Base-by-base conservation (phyloP, 1,140 invertebrate genomes). In the Dermatophagoides farinae region DNA sequence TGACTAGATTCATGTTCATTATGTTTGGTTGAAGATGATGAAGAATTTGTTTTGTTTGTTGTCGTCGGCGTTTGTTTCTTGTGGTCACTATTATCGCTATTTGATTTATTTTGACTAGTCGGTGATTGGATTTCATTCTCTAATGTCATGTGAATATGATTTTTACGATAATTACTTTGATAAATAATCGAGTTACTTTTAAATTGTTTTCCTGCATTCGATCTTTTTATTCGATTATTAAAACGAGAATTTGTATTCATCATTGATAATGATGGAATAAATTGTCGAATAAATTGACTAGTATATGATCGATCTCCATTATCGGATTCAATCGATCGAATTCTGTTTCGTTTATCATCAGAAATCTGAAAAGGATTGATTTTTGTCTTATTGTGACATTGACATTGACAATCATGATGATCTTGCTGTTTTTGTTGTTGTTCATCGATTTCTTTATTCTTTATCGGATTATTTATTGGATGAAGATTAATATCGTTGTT, bases 141-240 rank as follows among this genome's bases (percentile, higher is more conserved):
- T 31, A 55, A 23, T 44, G 41, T 55, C 53, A 55, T 55, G 25
- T 55, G 53, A 12, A 55, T 23, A 23, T 55, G 53, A 55, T 55
- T 55, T 23, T 55, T 55, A 25, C 53, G 53, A 23, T 55, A 55
- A 23, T 55, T 55, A 25, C 53, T 55, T 25, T 55, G 53, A 25
- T 55, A 55, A 23, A 55, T 55, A 23, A 55, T 55, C 11, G 53
- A 55, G 14, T 55, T 55, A 31, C 53, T 55, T 23, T 55, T 55
- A 23, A 55, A 55, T 25, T 55, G 53, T 44, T 55, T 55, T 6
- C 25, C 31, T n/a, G 46, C 2, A 47, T 47, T 4, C 8, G n/a
- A 23, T 18, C 8, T 20, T 20, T 23, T 47, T 9, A 18, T 4
- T 18, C 22, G 46, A 18, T 47, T 18, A 47, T 47, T 20, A 18